A percentile compares a stretch with the other conserved stretches of the same genome.
Conservation (phyloP, 2,888 invertebrate genomes). For the Scaptomyza flava region DNA sequence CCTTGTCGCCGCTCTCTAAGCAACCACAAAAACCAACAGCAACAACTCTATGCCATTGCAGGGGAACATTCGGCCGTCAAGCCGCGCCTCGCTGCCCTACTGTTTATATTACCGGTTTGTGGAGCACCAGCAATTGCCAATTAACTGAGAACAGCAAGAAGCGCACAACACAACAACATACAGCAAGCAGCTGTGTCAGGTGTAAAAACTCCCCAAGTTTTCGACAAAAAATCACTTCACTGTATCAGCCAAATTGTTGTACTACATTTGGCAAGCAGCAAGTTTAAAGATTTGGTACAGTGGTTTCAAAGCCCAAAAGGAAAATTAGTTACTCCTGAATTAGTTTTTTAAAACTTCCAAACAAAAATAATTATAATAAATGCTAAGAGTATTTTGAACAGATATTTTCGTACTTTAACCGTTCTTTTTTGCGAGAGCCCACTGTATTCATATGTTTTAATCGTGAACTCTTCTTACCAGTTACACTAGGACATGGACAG, state of each 20-base stretch:
- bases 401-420: too few species aligned
- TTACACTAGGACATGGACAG: conserved; percentile 14
- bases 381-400: too few species aligned
- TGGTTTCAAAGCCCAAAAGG: background rate
- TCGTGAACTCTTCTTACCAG: conserved; percentile 6
- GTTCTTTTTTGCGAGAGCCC: background rate
- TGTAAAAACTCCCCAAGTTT: conserved; percentile 7
- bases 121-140: conserved; percentile 19
- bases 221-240: background rate
- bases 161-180: background rate
- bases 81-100: conserved; percentile 8
- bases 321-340: too few species aligned
- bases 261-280: background rate
- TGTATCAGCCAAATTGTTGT: background rate
- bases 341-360: too few species aligned
- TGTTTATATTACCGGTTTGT: conserved; percentile 33
- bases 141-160: conserved; percentile 16
- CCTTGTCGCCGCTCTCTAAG: conserved; percentile 60
- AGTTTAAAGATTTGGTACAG: background rate
- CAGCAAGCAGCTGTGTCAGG: conserved; percentile 19
- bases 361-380: too few species aligned
- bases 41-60: conserved; percentile 14
- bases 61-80: background rate
- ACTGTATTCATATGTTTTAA: conserved; percentile 3
- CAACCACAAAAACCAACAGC: conserved; percentile 14